A percentile compares a stretch with the other conserved stretches of the same genome.
Conservation (phyloP, 2,888 invertebrate genomes). For the Ommatoiulus sabulosus region DNA sequence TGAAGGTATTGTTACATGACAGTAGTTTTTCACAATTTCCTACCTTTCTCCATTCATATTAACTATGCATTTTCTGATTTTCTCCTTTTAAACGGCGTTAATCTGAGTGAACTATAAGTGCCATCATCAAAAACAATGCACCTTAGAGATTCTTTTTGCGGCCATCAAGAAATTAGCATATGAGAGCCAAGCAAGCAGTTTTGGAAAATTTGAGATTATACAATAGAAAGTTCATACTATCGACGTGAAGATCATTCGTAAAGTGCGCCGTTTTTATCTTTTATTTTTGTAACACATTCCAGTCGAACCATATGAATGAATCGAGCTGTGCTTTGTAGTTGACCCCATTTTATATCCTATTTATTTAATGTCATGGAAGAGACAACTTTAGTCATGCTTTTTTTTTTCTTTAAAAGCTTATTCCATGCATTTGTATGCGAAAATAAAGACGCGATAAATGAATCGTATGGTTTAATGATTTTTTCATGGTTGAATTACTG, state of each 20-base stretch:
- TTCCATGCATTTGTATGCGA: neutral
- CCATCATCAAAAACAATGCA: neutral
- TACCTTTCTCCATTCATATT: neutral
- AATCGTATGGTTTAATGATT: neutral
- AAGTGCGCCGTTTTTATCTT: neutral
- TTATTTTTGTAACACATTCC: neutral
- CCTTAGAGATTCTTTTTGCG: neutral
- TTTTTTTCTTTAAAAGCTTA: neutral
- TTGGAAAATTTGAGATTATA: neutral
- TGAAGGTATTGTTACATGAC: neutral
- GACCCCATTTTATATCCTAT: neutral
- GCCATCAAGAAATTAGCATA: neutral
- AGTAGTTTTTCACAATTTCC: neutral
- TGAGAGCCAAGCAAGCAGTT: neutral
- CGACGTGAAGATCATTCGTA: no score
- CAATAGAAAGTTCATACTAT: no score
- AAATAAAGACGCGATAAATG: neutral
- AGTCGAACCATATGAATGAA: neutral
- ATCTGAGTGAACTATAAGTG: neutral
- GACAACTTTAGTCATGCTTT: neutral
- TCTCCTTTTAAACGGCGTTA: neutral
- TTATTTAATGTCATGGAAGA: no score
- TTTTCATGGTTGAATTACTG: neutral
- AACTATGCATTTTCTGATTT: neutral
- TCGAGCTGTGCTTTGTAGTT: neutral